These are phyloP conservation scores for Plagodis dolabraria DNA, from an alignment of 2,888 invertebrate genomes.

Conservation along the genomic window DNA sequence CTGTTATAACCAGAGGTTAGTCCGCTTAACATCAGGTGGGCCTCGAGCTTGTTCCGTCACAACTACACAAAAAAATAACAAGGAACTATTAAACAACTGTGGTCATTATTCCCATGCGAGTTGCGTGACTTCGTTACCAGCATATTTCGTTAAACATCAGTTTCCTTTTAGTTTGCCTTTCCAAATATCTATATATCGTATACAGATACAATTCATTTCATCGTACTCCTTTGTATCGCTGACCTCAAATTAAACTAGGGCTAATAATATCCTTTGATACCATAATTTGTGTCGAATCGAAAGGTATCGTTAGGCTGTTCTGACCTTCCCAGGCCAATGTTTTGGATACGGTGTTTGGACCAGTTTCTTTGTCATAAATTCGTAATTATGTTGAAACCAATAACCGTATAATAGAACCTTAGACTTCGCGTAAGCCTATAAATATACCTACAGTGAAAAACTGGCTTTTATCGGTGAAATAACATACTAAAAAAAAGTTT, in stretches of 20 bases:
- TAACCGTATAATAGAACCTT: constrained; percentile 5
- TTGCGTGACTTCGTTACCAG: too few relatives aligned
- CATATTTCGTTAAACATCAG: too few relatives aligned
- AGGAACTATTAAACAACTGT: too few relatives aligned
- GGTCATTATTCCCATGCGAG: too few relatives aligned
- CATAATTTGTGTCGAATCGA: constrained; percentile 37
- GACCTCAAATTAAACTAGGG: constrained; percentile 21
- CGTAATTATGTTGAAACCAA: constrained; percentile 21
- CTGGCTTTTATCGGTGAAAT: too few relatives aligned
- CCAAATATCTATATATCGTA: constrained; percentile 4
- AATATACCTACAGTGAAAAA: background rate
- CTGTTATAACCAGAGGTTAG: too few relatives aligned
- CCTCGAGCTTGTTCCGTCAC: too few relatives aligned
- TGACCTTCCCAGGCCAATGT: constrained; percentile 36
- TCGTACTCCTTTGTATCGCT: constrained; percentile 20
- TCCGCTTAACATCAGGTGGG: too few relatives aligned
- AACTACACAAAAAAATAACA: too few relatives aligned
- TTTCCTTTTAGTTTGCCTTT: background rate
- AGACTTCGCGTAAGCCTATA: background rate
- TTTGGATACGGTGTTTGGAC: constrained; percentile 27
- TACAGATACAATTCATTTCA: constrained; percentile 9
- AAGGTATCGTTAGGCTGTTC: constrained; percentile 24
- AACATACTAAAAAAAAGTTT: too few relatives aligned
- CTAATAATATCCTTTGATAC: constrained; percentile 29
- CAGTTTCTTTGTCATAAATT: constrained; percentile 20